Evolutionary conservation across 2,113 vertebrate species (phyloP).

Genomic region (Rhizomys pruinosus): DNA sequence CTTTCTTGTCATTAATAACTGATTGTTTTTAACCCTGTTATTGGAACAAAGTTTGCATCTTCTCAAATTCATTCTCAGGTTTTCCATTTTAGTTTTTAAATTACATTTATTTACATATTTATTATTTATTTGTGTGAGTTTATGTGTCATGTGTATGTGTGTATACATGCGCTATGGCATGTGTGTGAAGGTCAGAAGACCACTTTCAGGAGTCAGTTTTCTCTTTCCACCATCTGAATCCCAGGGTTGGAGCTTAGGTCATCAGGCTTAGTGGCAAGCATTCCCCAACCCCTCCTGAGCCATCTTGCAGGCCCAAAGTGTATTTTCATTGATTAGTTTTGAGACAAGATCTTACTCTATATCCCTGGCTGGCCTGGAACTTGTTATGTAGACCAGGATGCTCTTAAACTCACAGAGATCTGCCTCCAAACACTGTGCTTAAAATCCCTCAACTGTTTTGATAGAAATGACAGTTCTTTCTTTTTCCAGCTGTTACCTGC

Average conservation of each 20-base stretch:
- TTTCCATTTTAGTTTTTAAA: slow-evolving; percentile 6
- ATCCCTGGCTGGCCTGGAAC: not conserved
- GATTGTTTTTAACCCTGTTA: not conserved
- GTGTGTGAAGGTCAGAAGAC: not conserved
- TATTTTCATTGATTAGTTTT: not conserved
- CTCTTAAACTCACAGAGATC: not conserved
- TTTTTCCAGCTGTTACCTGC: slow-evolving; percentile 88
- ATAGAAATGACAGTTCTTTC: slow-evolving; percentile 26
- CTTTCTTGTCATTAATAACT: not conserved
- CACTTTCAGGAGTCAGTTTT: not conserved
- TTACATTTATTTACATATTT: not conserved
- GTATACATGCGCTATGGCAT: too few species aligned
- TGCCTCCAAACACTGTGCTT: not conserved
- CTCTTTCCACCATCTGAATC: not conserved
- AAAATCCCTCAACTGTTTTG: slow-evolving; percentile 1
- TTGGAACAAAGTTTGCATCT: slow-evolving; percentile 14
- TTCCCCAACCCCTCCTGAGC: not conserved
- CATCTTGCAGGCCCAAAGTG: not conserved
- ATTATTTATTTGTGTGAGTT: too few species aligned
- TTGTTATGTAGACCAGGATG: too few species aligned
- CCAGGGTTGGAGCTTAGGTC: too few species aligned
- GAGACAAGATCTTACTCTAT: not conserved
- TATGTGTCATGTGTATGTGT: too few species aligned
- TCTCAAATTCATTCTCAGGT: not conserved
- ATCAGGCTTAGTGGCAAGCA: not conserved